phyloP scores from a whole-genome alignment of 2,797 vertebrate genomes.

The Sphaeramia orbicularis region DNA sequence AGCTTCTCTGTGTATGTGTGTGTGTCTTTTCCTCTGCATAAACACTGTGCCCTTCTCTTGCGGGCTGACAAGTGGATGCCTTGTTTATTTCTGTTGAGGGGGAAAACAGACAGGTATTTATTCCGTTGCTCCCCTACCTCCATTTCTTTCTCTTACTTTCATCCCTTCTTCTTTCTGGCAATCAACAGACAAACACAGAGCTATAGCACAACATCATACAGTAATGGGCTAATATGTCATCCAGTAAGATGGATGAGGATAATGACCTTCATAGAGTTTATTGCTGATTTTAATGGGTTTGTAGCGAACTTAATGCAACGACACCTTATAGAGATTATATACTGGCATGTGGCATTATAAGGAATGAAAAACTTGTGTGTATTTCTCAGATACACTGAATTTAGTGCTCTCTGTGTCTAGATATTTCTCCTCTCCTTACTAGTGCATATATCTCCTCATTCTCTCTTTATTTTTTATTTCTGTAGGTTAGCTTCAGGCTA shows the following conservation, averaged over 20 bases:
- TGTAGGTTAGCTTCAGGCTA: not conserved
- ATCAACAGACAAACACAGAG: conserved; percentile 32
- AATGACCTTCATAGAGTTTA: conserved; percentile 28
- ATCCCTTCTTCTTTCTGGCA: conserved; percentile 33
- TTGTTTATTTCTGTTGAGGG: conserved; percentile 80
- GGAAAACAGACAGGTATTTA: conserved; percentile 75
- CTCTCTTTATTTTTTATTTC: conserved; percentile 3
- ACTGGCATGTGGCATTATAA: not conserved
- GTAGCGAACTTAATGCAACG: conserved; percentile 2
- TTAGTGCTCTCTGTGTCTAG: conserved; percentile 5
- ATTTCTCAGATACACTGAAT: conserved; percentile 2
- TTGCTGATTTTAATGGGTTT: not conserved
- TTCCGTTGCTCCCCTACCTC: conserved; percentile 54
- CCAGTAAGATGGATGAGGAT: conserved; percentile 28
- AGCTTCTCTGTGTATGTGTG: conserved; percentile 42
- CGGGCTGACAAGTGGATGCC: conserved; percentile 76
- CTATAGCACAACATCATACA: conserved; percentile 10
- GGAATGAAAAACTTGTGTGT: not conserved
- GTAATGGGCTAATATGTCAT: conserved; percentile 50
- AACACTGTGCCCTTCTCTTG: conserved; percentile 66
- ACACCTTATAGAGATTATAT: conserved; percentile 12
- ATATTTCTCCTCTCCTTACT: conserved; percentile 8
- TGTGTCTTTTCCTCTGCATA: conserved; percentile 57
- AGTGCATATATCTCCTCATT: conserved; percentile 5
- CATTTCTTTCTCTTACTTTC: conserved; percentile 27